Conservation (phyloP, 2,113 vertebrate genomes). For the Hippoglossus stenolepis region DNA sequence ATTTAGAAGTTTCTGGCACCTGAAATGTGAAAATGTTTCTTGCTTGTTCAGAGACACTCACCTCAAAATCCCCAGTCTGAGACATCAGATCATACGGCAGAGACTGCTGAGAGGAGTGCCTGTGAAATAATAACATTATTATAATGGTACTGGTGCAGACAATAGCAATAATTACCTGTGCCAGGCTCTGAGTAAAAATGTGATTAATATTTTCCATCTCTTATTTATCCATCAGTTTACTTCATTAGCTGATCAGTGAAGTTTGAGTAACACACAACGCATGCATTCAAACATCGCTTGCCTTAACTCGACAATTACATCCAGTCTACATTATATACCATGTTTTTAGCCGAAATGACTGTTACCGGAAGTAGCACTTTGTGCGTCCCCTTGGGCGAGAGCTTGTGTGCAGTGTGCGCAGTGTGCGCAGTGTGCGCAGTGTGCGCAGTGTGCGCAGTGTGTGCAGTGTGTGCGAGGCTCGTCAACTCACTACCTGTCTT, state of each 20-base stretch:
- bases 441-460: too few relatives aligned
- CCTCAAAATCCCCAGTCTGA: constrained; percentile 63
- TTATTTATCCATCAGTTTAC: neutral
- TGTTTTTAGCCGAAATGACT: too few relatives aligned
- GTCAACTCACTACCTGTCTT: too few relatives aligned
- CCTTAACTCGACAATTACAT: too few relatives aligned
- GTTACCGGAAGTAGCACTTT: too few relatives aligned
- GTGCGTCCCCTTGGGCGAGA: too few relatives aligned
- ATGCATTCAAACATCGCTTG: too few relatives aligned
- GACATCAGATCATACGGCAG: constrained; percentile 74
- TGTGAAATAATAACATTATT: constrained; percentile 25
- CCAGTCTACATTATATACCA: too few relatives aligned
- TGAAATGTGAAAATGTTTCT: constrained; percentile 1
- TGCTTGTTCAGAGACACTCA: constrained; percentile 44
- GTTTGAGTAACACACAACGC: too few relatives aligned
- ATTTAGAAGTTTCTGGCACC: neutral
- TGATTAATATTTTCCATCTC: neutral
- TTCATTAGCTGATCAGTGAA: neutral
- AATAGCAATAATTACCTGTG: neutral
- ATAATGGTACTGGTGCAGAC: neutral
- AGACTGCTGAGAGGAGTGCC: constrained; percentile 71
- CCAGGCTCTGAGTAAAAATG: neutral
- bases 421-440: too few relatives aligned
- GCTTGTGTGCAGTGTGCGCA: too few relatives aligned
- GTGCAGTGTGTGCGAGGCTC: too few relatives aligned